Base-by-base conservation (phyloP, 2,113 vertebrate species). In the Chaetodon auriga region DNA sequence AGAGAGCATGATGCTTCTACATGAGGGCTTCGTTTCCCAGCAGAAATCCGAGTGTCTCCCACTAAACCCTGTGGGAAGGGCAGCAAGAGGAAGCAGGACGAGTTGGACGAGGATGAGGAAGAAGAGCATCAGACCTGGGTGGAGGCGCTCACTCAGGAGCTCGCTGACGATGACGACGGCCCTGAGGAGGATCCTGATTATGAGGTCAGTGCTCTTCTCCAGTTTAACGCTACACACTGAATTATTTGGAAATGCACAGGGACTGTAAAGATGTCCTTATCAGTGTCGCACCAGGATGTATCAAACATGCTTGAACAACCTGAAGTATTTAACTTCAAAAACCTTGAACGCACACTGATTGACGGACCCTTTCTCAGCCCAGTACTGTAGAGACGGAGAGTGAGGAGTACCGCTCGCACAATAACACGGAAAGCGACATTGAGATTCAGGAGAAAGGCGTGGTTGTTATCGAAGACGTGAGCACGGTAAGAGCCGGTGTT, bases 1-100 rank as follows among this genome's bases (percentile, higher is more conserved):
- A 8, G 8, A 41, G 5, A 41, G 38, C 8, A 8, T 41, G 1
- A 41, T 41, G 38, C 38, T 41, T 30, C 30, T 30, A 30, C 30
- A 30, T 10, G 11, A 5, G 54, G 10, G 6, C 2, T 6, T 66
- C 68, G 41, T 63, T 60, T 30, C 12, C 23, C 4, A 36, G 75
- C 92, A 97, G 97, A 97, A 80, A 71, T 94, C 25, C 6, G 18
- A 30, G 83, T 91, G 6, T 93, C 94, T 74, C 95, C 87, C 5
- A 84, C 92, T 1, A 93, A 93, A 79, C 95, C 96, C 0, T 84
- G 38, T 35, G 92, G 91, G 18, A 96, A 96, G 77, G 96, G 95
- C 46, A 96, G 82, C 85, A 97, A 97, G 84, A 94, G 96, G 65
- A 96, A 97, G 68, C 38, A 94, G 63, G 96, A 96, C n/a, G 97